These are phyloP conservation scores for Acleris emargana DNA, from an alignment of 2,888 invertebrate genomes.

Conservation along the genomic window DNA sequence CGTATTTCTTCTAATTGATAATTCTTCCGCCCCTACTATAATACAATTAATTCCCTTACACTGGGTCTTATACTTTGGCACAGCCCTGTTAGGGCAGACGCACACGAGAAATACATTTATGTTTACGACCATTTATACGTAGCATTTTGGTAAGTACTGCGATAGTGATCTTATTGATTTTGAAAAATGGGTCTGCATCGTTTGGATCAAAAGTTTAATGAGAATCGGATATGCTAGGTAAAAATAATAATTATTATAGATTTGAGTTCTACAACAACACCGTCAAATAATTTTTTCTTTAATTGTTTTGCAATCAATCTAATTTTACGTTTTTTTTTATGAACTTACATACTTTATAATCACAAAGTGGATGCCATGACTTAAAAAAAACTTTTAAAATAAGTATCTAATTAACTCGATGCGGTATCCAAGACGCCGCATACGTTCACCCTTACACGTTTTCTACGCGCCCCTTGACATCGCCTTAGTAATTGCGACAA, in stretches of 20 bases:
- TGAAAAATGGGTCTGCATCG: no score
- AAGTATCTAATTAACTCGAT: background rate
- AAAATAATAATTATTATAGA: no score
- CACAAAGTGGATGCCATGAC: background rate
- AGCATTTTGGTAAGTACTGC: no score
- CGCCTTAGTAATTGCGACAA: slow-evolving; percentile 15
- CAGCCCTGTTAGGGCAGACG: slow-evolving; percentile 3
- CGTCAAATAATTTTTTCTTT: no score
- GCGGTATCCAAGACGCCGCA: background rate
- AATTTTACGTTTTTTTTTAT: no score
- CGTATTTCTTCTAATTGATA: slow-evolving; percentile 78
- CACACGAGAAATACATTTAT: background rate
- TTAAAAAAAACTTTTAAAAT: background rate
- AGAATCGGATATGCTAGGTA: no score
- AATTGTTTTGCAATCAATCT: no score
- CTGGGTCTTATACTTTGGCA: slow-evolving; percentile 36
- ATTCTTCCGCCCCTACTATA: slow-evolving; percentile 78
- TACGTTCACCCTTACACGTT: background rate
- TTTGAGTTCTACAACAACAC: no score
- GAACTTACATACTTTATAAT: no score
- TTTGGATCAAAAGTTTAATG: no score
- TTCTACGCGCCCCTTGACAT: slow-evolving; percentile 9
- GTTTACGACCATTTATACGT: no score
- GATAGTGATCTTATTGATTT: no score
- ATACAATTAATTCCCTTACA: slow-evolving; percentile 83